Conservation (phyloP, 2,888 invertebrate species). For the Biston stratarius region DNA sequence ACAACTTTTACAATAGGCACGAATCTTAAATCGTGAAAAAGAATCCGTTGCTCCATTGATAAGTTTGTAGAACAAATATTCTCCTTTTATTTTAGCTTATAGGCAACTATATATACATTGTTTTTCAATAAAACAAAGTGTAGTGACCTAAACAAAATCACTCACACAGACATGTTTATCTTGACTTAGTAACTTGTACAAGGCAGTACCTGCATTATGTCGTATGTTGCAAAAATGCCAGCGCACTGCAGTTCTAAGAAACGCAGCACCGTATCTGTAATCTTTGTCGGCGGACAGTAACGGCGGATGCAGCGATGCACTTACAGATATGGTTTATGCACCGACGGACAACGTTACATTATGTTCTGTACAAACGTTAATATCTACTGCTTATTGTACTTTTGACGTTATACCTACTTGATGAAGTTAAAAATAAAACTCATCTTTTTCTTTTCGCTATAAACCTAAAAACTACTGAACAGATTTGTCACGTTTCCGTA, state of each 20-base stretch:
- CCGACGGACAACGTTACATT: slow-evolving; percentile 35
- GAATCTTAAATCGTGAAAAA: no score
- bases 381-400: slow-evolving; percentile 1
- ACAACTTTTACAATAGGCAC: no score
- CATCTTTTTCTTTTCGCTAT: no score
- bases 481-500: no score
- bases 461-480: no score
- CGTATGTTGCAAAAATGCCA: slow-evolving; percentile 47
- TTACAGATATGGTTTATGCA: slow-evolving; percentile 62
- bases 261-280: slow-evolving; percentile 75
- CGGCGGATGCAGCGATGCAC: slow-evolving; percentile 74
- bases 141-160: slow-evolving; percentile 6
- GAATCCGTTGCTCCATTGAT: no score
- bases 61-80: no score
- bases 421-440: no score
- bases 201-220: slow-evolving; percentile 12
- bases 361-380: slow-evolving; percentile 9
- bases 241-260: slow-evolving; percentile 75
- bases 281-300: slow-evolving; percentile 64
- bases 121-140: background rate
- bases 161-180: slow-evolving; percentile 1
- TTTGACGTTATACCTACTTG: background rate
- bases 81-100: no score
- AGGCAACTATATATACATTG: no score
- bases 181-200: slow-evolving; percentile 2